Evolutionary conservation across 2,113 vertebrate species (phyloP).

Genomic region (Capreolus pygargus): DNA sequence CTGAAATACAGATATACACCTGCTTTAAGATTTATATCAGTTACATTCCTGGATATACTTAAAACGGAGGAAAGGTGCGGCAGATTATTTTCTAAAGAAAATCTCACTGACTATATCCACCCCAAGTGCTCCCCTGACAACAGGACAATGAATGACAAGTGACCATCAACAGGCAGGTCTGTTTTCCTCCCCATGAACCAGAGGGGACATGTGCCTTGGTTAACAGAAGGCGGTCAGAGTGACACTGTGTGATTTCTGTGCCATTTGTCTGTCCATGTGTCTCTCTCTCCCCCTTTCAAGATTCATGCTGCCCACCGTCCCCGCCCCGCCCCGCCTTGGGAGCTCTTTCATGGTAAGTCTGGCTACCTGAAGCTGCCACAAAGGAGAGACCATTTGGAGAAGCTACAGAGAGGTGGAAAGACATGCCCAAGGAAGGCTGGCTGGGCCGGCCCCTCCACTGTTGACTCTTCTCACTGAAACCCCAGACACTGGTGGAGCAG

Average conservation of each 20-base stretch:
- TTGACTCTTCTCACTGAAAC: not conserved
- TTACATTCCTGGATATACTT: not conserved
- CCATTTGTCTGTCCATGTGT: not conserved
- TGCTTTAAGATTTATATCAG: not conserved
- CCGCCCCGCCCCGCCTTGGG: accelerated
- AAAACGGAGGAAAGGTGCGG: not conserved
- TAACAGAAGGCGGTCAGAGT: not conserved
- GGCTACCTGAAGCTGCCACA: not conserved
- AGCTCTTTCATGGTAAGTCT: not conserved
- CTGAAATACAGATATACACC: not conserved
- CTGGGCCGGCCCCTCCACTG: not conserved
- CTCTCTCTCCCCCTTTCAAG: not conserved
- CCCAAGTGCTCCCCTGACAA: not conserved
- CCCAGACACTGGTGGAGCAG: not conserved
- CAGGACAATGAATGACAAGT: not conserved
- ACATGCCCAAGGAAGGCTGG: not conserved
- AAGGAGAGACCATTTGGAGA: not conserved
- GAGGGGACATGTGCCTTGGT: not conserved
- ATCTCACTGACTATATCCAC: not conserved
- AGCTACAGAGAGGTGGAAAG: not conserved
- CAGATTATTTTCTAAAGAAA: not conserved
- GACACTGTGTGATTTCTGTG: not conserved
- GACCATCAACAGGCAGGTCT: not conserved
- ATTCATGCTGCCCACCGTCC: not conserved
- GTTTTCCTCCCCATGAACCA: not conserved